phyloP scores from a whole-genome alignment of 2,113 vertebrate species.

The Neopipo cinnamomea region DNA sequence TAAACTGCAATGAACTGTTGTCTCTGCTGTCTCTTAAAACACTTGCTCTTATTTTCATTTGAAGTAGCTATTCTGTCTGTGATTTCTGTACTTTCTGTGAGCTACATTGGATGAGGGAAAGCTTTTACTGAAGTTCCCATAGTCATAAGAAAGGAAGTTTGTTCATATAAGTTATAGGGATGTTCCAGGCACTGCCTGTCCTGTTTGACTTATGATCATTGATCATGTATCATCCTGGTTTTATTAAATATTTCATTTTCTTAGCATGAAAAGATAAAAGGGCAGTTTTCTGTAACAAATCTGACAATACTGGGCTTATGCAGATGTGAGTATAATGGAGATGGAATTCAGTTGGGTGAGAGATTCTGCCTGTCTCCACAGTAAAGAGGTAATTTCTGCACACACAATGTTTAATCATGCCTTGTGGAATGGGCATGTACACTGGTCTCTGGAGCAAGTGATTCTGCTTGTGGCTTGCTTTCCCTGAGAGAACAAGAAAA shows the following conservation, averaged over 20 bases:
- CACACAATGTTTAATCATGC: neutral
- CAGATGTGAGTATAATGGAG: neutral
- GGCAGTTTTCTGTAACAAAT: neutral
- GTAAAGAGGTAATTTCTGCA: neutral
- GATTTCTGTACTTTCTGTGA: neutral
- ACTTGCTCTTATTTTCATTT: neutral
- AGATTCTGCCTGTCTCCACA: neutral
- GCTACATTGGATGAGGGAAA: neutral
- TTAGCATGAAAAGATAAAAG: neutral
- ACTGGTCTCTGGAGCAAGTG: neutral
- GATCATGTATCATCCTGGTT: neutral
- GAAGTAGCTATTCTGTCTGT: neutral
- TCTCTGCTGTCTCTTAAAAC: neutral
- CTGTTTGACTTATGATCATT: neutral
- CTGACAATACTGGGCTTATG: neutral
- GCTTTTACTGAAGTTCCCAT: neutral
- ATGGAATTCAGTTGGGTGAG: neutral
- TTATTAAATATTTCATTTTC: neutral
- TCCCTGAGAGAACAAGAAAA: neutral
- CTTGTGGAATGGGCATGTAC: neutral
- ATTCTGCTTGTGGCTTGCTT: neutral
- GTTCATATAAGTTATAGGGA: neutral
- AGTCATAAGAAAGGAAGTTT: neutral
- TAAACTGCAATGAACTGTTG: neutral
- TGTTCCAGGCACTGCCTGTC: neutral